Evolutionary conservation across 2,113 vertebrate genomes (phyloP), one percentile per base, ranked within the genome.

Genomic region (Callopanchax toddi): DNA sequence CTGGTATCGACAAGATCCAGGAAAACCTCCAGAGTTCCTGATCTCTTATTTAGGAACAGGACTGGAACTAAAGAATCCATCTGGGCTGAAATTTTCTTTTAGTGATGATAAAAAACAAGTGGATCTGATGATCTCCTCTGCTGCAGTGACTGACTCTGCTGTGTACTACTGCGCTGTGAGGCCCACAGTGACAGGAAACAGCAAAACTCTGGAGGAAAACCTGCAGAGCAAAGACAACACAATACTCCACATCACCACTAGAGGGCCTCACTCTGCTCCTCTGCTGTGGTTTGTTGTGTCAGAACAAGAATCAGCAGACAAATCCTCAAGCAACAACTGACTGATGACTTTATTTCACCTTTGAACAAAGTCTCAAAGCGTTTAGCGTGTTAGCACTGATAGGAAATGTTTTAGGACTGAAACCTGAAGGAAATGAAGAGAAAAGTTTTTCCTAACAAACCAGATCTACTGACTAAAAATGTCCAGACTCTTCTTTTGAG

Each of bases 141-240:
- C 34, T 61, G 59, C 59, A 50, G 34, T 23, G 59, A 13, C 65
- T 6, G 62, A 70, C 52, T 68, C 72, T 55, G 79, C 65, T 69
- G 43, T 78, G 74, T 77, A 64, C 50, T 46, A 44, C 17, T 66
- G 63, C 18, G 43, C 42, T 45, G 15, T 26, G 39, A 29, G 3
- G 43, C 60, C 60, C 45, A 61, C 59, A 61, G 59, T 60, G 57
- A 36, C 39, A 45, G 32, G 32, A 60, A 49, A 37, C 32, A 23
- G 1, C 23, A 25, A 15, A 26, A 20, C 11, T 20, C 22, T 29
- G 46, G 16, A 62, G 46, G n/a, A 51, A 32, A 62, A 62, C 46
- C 60, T 48, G 29, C 26, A 46, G 29, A 37, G 36, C 10, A 37
- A 37, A 37, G 36, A 37, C 36, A 37, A 37, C 36, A 37, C 36